A percentile compares a stretch with the other conserved stretches of the same genome.
These are phyloP conservation scores for Drosophila nr. perissopoda DNA, from an alignment of 2,888 invertebrate species.

Conservation along the genomic window DNA sequence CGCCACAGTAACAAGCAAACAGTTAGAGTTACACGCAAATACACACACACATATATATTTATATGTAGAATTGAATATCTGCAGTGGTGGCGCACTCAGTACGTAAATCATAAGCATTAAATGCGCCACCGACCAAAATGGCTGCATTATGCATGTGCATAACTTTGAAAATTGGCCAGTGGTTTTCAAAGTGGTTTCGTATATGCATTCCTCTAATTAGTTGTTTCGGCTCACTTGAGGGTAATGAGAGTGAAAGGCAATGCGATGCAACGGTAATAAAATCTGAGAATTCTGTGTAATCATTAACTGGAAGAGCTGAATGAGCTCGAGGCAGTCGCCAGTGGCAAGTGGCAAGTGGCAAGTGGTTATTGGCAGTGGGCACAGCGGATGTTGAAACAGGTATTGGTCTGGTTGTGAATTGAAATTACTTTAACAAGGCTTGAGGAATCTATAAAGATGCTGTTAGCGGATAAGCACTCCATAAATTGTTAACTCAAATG, in stretches of 20 bases:
- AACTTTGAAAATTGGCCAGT: slow-evolving; percentile 54
- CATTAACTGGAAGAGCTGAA: slow-evolving; percentile 44
- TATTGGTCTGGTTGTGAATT: slow-evolving; percentile 29
- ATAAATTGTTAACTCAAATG: slow-evolving; percentile 50
- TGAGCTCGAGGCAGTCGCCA: slow-evolving; percentile 15
- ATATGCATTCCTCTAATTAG: slow-evolving; percentile 69
- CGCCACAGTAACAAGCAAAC: slow-evolving; percentile 41
- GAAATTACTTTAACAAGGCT: slow-evolving; percentile 38
- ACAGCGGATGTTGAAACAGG: slow-evolving; percentile 51
- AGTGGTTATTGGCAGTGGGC: neutral
- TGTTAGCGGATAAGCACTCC: slow-evolving; percentile 46
- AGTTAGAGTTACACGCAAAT: slow-evolving; percentile 21
- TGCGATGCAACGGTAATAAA: slow-evolving; percentile 36
- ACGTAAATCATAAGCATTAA: slow-evolving; percentile 75
- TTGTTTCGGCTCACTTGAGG: slow-evolving; percentile 32
- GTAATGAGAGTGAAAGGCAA: slow-evolving; percentile 74
- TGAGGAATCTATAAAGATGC: slow-evolving; percentile 56
- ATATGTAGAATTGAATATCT: slow-evolving; percentile 44
- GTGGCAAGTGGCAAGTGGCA: neutral
- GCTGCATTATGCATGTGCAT: slow-evolving; percentile 74
- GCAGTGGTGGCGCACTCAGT: slow-evolving; percentile 37
- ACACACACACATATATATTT: neutral
- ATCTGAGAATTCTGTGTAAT: slow-evolving; percentile 18
- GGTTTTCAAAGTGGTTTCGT: slow-evolving; percentile 36
- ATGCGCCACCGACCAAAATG: slow-evolving; percentile 31